These are phyloP conservation scores for Protomyctophum bolini DNA, from an alignment of 2,113 vertebrate species.

Conservation along the genomic window DNA sequence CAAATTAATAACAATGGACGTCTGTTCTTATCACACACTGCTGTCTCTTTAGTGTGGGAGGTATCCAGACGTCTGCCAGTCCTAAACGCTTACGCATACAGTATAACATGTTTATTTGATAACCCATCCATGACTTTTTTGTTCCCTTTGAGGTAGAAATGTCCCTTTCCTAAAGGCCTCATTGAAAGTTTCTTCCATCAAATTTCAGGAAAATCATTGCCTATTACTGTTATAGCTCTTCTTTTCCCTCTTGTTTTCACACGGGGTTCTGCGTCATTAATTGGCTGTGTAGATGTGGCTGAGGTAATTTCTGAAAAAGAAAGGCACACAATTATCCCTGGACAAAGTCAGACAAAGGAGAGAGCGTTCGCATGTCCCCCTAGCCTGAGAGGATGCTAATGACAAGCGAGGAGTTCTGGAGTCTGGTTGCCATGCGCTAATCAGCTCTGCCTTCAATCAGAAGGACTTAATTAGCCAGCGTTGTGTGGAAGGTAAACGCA, in stretches of 20 bases:
- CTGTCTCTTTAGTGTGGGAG: conserved; percentile 60
- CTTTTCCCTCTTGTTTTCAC: conserved; percentile 33
- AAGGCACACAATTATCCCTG: conserved; percentile 90
- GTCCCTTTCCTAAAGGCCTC: conserved; percentile 17
- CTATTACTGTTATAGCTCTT: conserved; percentile 28
- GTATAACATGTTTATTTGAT: conserved; percentile 60
- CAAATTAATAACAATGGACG: conserved; percentile 74
- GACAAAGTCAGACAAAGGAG: conserved; percentile 90
- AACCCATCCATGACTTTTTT: conserved; percentile 17
- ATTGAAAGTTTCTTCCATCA: conserved; percentile 14
- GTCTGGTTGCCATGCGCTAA: conserved; percentile 83
- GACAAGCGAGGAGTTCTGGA: conserved; percentile 79
- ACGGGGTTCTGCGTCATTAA: conserved; percentile 70
- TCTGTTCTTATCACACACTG: conserved; percentile 66
- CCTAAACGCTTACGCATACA: conserved; percentile 36
- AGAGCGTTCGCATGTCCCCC: conserved; percentile 89
- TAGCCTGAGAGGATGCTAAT: conserved; percentile 81
- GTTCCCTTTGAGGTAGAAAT: conserved; percentile 34
- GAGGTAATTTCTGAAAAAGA: conserved; percentile 87
- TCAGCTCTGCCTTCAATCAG: conserved; percentile 90
- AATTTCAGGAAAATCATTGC: neutral
- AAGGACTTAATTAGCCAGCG: conserved; percentile 91
- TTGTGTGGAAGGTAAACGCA: conserved; percentile 82
- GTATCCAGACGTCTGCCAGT: conserved; percentile 44
- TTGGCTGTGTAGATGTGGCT: conserved; percentile 80